Evolutionary conservation across 2,797 vertebrate species (phyloP).

Genomic region (Podarcis lilfordi): DNA sequence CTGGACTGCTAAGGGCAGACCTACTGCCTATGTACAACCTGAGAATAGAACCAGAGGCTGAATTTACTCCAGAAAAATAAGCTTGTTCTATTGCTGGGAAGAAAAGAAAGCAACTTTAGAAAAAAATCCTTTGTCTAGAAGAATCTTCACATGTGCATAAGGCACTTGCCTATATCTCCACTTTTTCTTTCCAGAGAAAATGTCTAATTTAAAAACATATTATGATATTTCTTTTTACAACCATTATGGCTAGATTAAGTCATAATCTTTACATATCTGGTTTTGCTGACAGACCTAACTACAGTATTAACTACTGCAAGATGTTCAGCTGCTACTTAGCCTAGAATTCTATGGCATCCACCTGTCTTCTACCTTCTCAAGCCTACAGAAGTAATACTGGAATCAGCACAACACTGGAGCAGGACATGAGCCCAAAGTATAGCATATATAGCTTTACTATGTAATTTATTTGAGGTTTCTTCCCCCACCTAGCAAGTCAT

Average conservation of each 20-base stretch:
- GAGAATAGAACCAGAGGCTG: background rate
- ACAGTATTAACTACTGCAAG: background rate
- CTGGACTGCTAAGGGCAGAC: background rate
- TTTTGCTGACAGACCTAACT: constrained; percentile 33
- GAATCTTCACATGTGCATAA: background rate
- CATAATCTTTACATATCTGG: constrained; percentile 58
- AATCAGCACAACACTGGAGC: background rate
- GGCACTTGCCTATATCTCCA: background rate
- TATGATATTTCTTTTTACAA: constrained; percentile 56
- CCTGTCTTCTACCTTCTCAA: background rate
- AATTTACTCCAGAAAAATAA: background rate
- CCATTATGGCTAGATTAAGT: constrained; percentile 29
- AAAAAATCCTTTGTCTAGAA: background rate
- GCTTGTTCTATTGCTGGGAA: background rate
- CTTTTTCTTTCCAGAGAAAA: background rate
- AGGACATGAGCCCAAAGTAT: constrained; percentile 46
- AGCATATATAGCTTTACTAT: constrained; percentile 63
- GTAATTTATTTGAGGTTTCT: constrained; percentile 45
- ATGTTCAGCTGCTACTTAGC: background rate
- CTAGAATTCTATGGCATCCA: constrained; percentile 12
- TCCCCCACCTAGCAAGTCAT: constrained; percentile 66
- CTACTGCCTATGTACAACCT: background rate
- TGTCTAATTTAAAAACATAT: constrained; percentile 49
- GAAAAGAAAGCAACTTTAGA: background rate
- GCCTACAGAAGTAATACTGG: constrained; percentile 7